These are phyloP conservation scores for Hypercompe scribonia DNA, from an alignment of 2,888 invertebrate species.

Conservation along the genomic window DNA sequence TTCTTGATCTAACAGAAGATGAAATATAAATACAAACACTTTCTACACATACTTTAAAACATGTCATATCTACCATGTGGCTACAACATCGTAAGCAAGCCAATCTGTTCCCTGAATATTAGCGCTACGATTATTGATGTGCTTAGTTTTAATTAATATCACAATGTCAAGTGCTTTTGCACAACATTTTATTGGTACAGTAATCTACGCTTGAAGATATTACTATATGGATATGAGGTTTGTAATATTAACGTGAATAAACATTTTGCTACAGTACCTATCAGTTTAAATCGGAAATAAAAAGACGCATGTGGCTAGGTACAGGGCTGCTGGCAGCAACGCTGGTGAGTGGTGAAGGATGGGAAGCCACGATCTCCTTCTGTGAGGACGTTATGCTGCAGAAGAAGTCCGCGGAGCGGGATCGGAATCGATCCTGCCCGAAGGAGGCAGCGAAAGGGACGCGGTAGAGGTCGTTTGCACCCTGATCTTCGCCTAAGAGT, in stretches of 20 bases:
- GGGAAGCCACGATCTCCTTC: no score
- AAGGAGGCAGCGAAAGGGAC: no score
- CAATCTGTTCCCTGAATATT: conserved; percentile 5
- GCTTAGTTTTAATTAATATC: conserved; percentile 16
- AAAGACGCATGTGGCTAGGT: background rate
- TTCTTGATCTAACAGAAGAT: background rate
- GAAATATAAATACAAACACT: background rate
- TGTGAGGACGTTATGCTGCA: no score
- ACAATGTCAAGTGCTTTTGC: conserved; percentile 2
- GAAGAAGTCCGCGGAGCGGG: no score
- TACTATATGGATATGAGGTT: background rate
- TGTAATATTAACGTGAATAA: background rate
- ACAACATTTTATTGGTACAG: conserved; percentile 2
- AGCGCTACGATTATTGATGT: conserved; percentile 4
- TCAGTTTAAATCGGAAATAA: background rate
- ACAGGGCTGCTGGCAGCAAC: no score
- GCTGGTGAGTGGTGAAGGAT: no score
- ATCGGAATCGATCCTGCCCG: no score
- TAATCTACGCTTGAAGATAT: background rate
- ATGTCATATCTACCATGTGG: background rate
- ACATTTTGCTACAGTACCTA: background rate
- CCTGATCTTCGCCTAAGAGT: no score
- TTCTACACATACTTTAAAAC: background rate
- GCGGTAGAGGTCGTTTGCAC: no score
- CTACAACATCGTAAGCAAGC: background rate